A percentile compares a stretch with the other conserved stretches of the same genome.
These are phyloP conservation scores for Gasteruption jaculator DNA, from an alignment of 2,888 invertebrate species.

Conservation along the genomic window DNA sequence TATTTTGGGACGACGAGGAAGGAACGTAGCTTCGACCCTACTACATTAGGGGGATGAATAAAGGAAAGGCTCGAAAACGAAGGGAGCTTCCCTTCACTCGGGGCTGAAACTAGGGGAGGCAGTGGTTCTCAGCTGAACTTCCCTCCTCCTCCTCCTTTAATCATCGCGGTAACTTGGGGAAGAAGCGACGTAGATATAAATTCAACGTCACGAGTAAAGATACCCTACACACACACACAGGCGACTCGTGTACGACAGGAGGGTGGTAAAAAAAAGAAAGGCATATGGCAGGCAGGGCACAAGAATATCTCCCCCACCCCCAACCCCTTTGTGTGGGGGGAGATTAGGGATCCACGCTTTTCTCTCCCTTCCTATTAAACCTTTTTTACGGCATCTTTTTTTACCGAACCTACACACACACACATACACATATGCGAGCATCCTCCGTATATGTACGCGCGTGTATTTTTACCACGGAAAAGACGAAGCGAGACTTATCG, in stretches of 20 bases:
- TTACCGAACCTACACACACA: constrained; percentile 9
- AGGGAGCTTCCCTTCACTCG: constrained; percentile 21
- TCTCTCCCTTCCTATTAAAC: constrained; percentile 32
- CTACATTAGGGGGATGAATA: constrained; percentile 39
- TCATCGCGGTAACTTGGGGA: too few species aligned
- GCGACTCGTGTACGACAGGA: too few species aligned
- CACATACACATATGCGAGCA: too few species aligned
- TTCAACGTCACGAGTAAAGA: too few species aligned
- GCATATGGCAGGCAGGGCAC: constrained; percentile 45
- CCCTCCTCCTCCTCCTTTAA: too few species aligned
- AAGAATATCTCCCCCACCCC: too few species aligned
- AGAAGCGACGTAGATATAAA: too few species aligned
- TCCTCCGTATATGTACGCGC: too few species aligned
- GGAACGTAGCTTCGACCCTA: constrained; percentile 16
- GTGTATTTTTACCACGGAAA: too few species aligned
- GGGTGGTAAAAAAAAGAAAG: constrained; percentile 26
- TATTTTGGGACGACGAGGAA: constrained; percentile 20
- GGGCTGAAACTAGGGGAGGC: too few species aligned
- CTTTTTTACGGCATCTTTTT: constrained; percentile 20
- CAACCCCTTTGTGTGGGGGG: constrained; percentile 34
- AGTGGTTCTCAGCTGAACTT: constrained; percentile 21
- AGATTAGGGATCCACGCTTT: constrained; percentile 17
- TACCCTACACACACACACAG: too few species aligned
- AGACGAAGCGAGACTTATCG: too few species aligned
- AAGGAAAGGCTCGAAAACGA: constrained; percentile 30